Evolutionary conservation across 2,113 vertebrate species (phyloP), one percentile per base, ranked within the genome.

Genomic region (Pholis gunnellus): DNA sequence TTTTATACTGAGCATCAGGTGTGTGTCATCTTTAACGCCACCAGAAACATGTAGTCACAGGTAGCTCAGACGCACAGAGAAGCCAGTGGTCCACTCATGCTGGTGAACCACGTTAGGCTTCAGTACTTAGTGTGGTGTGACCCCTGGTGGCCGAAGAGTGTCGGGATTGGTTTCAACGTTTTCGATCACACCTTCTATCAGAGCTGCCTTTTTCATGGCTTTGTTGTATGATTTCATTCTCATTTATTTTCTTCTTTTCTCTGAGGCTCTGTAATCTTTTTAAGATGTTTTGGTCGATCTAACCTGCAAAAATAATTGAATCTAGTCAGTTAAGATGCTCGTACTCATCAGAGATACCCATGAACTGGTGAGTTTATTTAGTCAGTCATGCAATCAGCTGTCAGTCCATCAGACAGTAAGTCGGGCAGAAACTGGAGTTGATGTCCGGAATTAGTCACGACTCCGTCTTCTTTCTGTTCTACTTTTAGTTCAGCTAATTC

Each of bases 61-160:
- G 20, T 13, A 40, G 27, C 38, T 57, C n/a, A 50, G 8, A 52
- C 66, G 57, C 44, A 14, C 54, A 65, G 73, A 89, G 71, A 92
- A 20, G 31, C 46, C 60, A 75, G 85, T 56, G 42, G 54, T 75
- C 40, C 71, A 52, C n/a, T 70, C 27, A 44, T 15, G 60, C 20
- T 5, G 27, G 25, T 61, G 1, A 87, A 78, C 84, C 63, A 13
- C 0, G 17, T 4, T 4, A 70, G 17, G 6, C 17, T 25, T 74
- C 75, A 85, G 25, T 4, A 10, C 42, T 82, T 44, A 73, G 79
- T 60, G 1, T 73, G 54, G 76, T 77, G 71, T 71, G 88, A 88
- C 91, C 84, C 74, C 91, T 92, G 77, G 75, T 90, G 90, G 92
- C 72, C 29, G 44, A 52, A 79, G 18, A 80, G 11, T 46, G n/a